A percentile compares a stretch with the other conserved stretches of the same genome.
Conservation (phyloP, 2,113 vertebrate species). For the Pelvicachromis taeniatus region DNA sequence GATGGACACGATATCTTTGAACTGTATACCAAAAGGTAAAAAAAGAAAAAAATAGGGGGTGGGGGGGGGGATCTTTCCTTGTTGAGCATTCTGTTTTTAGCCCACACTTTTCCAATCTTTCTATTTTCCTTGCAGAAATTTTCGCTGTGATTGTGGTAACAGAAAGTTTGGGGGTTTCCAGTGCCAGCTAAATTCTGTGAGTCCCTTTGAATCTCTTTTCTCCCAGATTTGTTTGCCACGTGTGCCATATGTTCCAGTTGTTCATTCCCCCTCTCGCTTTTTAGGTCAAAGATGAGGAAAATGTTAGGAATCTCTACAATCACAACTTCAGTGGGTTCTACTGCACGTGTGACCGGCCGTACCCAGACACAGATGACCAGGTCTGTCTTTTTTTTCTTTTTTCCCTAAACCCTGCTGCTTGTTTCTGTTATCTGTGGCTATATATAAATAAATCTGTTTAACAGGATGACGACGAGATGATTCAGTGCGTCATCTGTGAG, state of each 20-base stretch:
- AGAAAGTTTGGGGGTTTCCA: conserved; percentile 85
- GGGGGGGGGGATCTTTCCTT: neutral
- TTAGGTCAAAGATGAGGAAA: conserved; percentile 83
- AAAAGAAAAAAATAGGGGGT: too few species aligned
- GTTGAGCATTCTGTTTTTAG: neutral
- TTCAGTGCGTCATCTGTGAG: conserved; percentile 94
- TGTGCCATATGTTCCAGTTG: neutral
- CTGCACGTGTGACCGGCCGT: conserved; percentile 91
- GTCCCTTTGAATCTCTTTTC: conserved; percentile 14
- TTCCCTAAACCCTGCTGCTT: neutral
- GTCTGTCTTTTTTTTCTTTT: conserved; percentile 39
- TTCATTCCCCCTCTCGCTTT: neutral
- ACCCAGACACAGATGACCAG: conserved; percentile 90
- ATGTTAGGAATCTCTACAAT: conserved; percentile 85
- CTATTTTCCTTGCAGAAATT: conserved; percentile 75
- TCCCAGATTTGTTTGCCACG: neutral
- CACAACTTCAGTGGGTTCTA: conserved; percentile 92
- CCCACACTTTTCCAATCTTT: neutral
- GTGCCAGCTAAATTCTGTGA: conserved; percentile 86
- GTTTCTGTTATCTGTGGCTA: neutral
- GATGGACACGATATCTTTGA: conserved; percentile 89
- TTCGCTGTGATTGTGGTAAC: conserved; percentile 96
- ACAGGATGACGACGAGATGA: conserved; percentile 93
- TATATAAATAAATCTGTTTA: neutral
- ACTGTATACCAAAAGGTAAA: conserved; percentile 91